Evolutionary conservation across 2,888 invertebrate genomes (phyloP), one percentile per base, ranked within the genome.

Genomic region (Apodemia zela): DNA sequence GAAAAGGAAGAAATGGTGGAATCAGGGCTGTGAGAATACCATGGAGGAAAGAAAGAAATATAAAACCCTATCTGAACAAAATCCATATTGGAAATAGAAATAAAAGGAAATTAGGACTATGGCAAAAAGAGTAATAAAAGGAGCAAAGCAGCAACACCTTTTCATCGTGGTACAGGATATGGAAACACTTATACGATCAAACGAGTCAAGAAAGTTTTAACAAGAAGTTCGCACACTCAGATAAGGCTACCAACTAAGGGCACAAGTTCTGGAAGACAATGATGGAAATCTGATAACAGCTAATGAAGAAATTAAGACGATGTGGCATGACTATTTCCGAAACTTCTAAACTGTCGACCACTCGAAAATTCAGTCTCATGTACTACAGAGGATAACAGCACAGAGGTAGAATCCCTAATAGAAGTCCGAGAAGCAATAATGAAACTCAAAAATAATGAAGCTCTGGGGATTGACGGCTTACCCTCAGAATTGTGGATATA

Each of bases 341-440:
- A 17, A 8, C 7, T 18, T 8, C 7, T 49, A n/a, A 49, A 49
- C 7, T 49, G 47, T n/a, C 47, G 17, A 47, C 47, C 7, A 0
- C 5, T n/a, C 7, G 47, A 17, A 49, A n/a, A 2, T n/a, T 7
- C 15, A 2, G 47, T n/a, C 13, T 3, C 4, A 47, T 13, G 4
- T 6, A 29, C 29, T 7, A 6, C 47, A 1, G 17, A 13, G 1
- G 45, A n/a, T 6, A 6, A 15, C 3, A 45, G 15, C 3, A n/a
- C 15, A 6, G n/a, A 15, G 13, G 45, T 3, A 3, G 45, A 45
- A 15, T n/a, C 3, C 3, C 45, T 45, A 6, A 15, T 2, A 4
- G 60, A 60, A 45, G 25, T 60, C n/a, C 18, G 45, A 21, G 10
- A 21, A 45, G 60, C 47, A 11, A 60, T 60, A 5, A 45, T 25